Base-by-base conservation (phyloP, 1,140 invertebrate genomes). In the Rhynchophorus ferrugineus region DNA sequence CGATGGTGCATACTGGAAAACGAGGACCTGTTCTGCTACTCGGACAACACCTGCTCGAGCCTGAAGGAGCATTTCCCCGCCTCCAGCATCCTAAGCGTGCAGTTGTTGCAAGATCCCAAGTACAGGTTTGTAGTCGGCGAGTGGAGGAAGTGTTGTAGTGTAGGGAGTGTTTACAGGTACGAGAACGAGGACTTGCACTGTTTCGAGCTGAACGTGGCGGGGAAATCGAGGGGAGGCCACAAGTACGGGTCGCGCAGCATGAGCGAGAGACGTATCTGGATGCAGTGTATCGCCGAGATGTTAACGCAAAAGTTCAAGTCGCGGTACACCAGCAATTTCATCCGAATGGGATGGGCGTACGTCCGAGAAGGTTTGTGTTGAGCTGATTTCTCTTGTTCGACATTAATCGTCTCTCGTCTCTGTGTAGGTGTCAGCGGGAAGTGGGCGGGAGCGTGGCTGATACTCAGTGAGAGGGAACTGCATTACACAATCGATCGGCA, bases 381-480 rank as follows among this genome's bases (percentile, higher is more conserved):
- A n/a, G n/a, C n/a, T n/a, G n/a, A n/a, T n/a, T n/a, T n/a, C n/a
- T n/a, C n/a, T n/a, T n/a, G n/a, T n/a, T n/a, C n/a, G n/a, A n/a
- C n/a, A n/a, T n/a, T n/a, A n/a, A n/a, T n/a, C n/a, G n/a, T n/a
- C n/a, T n/a, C n/a, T n/a, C n/a, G n/a, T n/a, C n/a, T n/a, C 36
- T 17, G 46, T 49, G 24, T 78, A 78, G 77, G 72, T 59, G 75
- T 84, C 16, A 83, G 77, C 42, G 78, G 82, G 0, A 67, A 74
- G 17, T 92, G 89, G 89, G 76, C 76, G 19, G 79, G 83, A 34
- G 82, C 84, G 1, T 93, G 88, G 88, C 44, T 91, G 16, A 73
- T 91, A 58, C 66, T 91, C 2, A 77, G 78, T 41, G 78, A 84
- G 46, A 75, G 87, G 38, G 76, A 75, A 7, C 70, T 92, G n/a